phyloP scores from a whole-genome alignment of 2,888 invertebrate species.

The Augochlorella aurata region DNA sequence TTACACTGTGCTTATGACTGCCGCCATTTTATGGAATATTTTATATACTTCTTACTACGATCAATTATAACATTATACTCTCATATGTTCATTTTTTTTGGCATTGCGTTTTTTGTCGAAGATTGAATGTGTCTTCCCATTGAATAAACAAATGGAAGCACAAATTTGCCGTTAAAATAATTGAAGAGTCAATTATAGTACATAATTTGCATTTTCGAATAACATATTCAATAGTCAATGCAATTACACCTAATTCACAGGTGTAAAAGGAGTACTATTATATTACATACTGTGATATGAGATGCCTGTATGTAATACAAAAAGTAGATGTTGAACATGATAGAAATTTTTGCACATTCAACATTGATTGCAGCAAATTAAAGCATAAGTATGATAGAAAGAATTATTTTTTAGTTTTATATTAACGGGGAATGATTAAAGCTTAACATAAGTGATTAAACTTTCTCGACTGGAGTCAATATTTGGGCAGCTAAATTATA shows the following conservation, averaged over 20 bases:
- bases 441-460: neutral
- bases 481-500: neutral
- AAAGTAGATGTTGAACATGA: conserved; percentile 18
- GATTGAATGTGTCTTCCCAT: neutral
- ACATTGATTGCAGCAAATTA: neutral
- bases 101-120: conserved; percentile 10
- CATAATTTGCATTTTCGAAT: neutral
- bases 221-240: neutral
- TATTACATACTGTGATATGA: conserved; percentile 59
- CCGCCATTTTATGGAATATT: conserved; percentile 89
- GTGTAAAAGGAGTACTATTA: conserved; percentile 30
- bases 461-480: neutral
- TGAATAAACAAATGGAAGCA: neutral
- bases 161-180: neutral
- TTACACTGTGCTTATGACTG: conserved; percentile 88
- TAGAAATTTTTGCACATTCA: conserved; percentile 14
- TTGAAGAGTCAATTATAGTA: neutral
- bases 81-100: neutral
- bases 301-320: conserved; percentile 31
- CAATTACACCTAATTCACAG: neutral
- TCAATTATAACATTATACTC: conserved; percentile 7
- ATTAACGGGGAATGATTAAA: conserved; percentile 1
- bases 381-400: neutral
- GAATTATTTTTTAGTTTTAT: conserved; percentile 16
- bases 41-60: conserved; percentile 85